Evolutionary conservation across 2,113 vertebrate species (phyloP), one percentile per base, ranked within the genome.

Genomic region (Centropristis striata): DNA sequence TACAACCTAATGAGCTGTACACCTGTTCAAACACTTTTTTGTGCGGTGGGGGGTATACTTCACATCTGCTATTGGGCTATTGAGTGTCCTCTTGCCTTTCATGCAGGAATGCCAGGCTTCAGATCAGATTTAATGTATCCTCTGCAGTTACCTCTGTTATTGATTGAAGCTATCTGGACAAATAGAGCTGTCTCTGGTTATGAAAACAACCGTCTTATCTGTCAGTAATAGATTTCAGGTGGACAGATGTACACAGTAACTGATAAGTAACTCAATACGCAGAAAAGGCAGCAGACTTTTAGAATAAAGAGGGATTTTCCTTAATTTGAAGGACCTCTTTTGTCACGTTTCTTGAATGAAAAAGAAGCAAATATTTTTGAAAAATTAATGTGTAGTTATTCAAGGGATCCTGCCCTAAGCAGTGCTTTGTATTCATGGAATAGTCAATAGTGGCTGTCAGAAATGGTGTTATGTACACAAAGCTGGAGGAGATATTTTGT

Each of bases 21-120:
- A 88, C 84, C 86, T 90, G 85, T 87, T 93, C 59, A 91, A 91
- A 88, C 68, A 85, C 46, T 59, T 27, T 58, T 27, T 71, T 9
- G 7, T 18, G 60, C 1, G 20, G 14, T 44, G 47, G 37, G 18
- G 66, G n/a, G 58, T 51, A n/a, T 21, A 9, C 12, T 42, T 70
- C 28, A 69, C 21, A 54, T 75, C 41, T 86, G 76, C 78, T 32
- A 32, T 63, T 63, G 68, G 66, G 46, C 61, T 74, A 5, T 55
- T 63, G 42, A 49, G 36, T 46, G 51, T 46, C 59, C 41, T 57
- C 61, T 71, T 15, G 54, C 41, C 23, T 23, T 50, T 9, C 42
- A 74, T 50, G 25, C 36, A 74, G 36, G 44, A 71, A 79, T 61
- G 53, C 41, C 65, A 58, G 63, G 25, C 37, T 36, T 64, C 14